Evolutionary conservation across 2,888 invertebrate genomes (phyloP).

Genomic region (Drosophila nigricruria): DNA sequence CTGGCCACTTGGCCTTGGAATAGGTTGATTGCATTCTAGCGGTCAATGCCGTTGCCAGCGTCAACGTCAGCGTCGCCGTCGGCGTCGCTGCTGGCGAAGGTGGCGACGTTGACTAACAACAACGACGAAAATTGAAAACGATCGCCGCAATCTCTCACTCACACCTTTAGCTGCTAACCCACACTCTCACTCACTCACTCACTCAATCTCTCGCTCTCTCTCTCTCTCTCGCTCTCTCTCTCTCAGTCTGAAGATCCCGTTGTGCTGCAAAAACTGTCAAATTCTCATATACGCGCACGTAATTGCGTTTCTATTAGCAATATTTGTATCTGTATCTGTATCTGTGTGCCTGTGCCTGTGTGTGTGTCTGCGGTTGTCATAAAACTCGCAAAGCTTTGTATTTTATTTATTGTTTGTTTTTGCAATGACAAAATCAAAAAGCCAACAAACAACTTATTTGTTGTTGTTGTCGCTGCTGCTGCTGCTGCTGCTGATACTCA

Average conservation of each 20-base stretch:
- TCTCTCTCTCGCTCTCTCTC: neutral
- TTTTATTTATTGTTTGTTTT: constrained; percentile 65
- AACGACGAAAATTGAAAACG: constrained; percentile 67
- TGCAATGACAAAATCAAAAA: constrained; percentile 66
- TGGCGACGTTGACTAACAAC: constrained; percentile 57
- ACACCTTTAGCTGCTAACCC: constrained; percentile 7
- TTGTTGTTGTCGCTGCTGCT: constrained; percentile 13
- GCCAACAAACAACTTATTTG: constrained; percentile 63
- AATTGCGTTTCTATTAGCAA: constrained; percentile 31
- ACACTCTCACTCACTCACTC: constrained; percentile 8
- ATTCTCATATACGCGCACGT: constrained; percentile 25
- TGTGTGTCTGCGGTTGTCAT: constrained; percentile 20
- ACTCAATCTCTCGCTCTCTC: neutral
- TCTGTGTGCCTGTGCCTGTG: constrained; percentile 3
- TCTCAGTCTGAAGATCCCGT: constrained; percentile 39
- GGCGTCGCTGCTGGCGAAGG: constrained; percentile 41
- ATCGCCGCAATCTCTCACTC: constrained; percentile 49
- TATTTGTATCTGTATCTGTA: constrained; percentile 15
- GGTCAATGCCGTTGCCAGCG: constrained; percentile 81
- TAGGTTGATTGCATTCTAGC: constrained; percentile 84
- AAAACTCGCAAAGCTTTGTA: constrained; percentile 38
- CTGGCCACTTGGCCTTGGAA: constrained; percentile 82
- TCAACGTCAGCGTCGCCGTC: constrained; percentile 32
- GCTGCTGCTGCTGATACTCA: constrained; percentile 25
- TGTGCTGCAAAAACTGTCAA: constrained; percentile 47